phyloP scores from a whole-genome alignment of 2,888 invertebrate genomes.

The Leucozona laternaria region DNA sequence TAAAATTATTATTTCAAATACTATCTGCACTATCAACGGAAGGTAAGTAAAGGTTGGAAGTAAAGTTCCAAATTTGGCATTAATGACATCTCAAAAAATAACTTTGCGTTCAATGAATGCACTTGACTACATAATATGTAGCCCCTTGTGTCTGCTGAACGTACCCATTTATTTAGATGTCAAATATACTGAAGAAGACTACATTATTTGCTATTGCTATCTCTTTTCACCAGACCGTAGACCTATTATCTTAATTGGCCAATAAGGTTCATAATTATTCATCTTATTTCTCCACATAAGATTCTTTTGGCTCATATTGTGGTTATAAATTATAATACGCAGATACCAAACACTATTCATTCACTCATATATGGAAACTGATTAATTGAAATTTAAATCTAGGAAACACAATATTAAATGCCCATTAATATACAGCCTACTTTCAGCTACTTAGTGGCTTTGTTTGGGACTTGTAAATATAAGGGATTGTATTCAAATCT shows the following conservation, averaged over 20 bases:
- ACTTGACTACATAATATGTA: too few relatives aligned
- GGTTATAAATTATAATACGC: neutral
- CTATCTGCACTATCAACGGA: too few relatives aligned
- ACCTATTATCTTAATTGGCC: neutral
- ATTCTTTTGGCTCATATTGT: neutral
- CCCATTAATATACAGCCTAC: neutral
- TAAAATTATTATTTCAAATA: too few relatives aligned
- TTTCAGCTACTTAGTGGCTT: neutral
- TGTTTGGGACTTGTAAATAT: neutral
- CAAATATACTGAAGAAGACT: too few relatives aligned
- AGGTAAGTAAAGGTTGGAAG: too few relatives aligned
- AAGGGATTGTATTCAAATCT: neutral
- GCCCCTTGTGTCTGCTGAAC: too few relatives aligned
- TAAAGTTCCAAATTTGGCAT: too few relatives aligned
- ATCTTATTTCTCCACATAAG: neutral
- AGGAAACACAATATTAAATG: neutral
- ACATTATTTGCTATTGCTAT: neutral
- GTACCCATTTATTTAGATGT: too few relatives aligned
- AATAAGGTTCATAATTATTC: neutral
- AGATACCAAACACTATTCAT: neutral
- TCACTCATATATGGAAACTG: neutral
- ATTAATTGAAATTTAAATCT: constrained; percentile 13
- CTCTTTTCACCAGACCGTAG: neutral
- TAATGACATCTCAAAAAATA: too few relatives aligned
- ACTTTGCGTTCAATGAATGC: too few relatives aligned